Conservation (phyloP, 2,113 vertebrate species). For the Sylvietta virens region DNA sequence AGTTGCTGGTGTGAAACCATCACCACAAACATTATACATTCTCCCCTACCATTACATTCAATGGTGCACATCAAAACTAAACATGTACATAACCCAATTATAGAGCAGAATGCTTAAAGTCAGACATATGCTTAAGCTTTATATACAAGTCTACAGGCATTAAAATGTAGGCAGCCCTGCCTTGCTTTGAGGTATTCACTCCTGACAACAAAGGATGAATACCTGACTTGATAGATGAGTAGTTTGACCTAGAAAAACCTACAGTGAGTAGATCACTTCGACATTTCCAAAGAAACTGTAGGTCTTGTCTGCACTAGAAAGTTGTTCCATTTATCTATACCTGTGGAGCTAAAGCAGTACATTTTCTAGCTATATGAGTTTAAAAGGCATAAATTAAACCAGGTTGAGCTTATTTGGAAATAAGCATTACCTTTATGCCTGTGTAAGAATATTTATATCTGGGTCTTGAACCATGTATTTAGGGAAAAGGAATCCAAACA, state of each 20-base stretch:
- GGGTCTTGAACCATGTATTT: neutral
- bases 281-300: constrained; percentile 13
- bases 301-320: neutral
- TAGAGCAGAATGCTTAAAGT: neutral
- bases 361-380: neutral
- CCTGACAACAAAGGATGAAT: constrained; percentile 57
- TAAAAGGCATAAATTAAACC: constrained; percentile 21
- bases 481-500: neutral
- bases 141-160: neutral
- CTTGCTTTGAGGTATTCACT: constrained; percentile 32
- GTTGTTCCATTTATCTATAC: neutral
- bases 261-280: constrained; percentile 10
- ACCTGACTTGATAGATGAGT: constrained; percentile 53
- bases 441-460: neutral
- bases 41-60: neutral
- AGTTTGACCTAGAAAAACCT: constrained; percentile 36
- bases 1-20: neutral
- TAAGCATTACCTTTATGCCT: neutral
- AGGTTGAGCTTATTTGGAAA: constrained; percentile 3
- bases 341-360: neutral
- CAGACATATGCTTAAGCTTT: neutral
- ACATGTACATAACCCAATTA: neutral
- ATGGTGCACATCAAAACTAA: neutral
- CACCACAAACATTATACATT: neutral
- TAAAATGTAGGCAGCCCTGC: constrained; percentile 10